phyloP scores from a whole-genome alignment of 2,888 invertebrate genomes.

The Drosophila mercatorum region DNA sequence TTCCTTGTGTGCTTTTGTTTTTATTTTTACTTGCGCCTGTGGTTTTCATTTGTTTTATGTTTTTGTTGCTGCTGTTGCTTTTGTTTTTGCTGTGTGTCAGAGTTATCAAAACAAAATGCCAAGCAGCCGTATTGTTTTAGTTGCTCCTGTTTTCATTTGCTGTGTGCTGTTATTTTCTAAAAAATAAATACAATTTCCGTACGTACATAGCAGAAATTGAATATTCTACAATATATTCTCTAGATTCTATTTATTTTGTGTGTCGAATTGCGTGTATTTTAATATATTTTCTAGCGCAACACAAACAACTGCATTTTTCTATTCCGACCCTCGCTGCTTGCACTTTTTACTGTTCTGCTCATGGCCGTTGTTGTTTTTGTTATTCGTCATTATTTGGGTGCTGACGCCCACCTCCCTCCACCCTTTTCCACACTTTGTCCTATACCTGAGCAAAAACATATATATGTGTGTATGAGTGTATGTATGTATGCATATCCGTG shows the following conservation, averaged over 20 bases:
- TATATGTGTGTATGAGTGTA: background rate
- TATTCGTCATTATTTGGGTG: conserved; percentile 62
- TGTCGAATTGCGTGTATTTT: conserved; percentile 9
- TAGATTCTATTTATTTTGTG: background rate
- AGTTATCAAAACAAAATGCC: conserved; percentile 77
- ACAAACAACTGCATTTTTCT: conserved; percentile 21
- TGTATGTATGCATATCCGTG: background rate
- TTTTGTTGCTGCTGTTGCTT: conserved; percentile 27
- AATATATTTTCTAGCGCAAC: conserved; percentile 10
- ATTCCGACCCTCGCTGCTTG: conserved; percentile 23
- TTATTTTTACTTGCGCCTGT: conserved; percentile 50
- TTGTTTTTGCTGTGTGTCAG: conserved; percentile 69
- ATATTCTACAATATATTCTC: conserved; percentile 30
- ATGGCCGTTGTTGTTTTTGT: conserved; percentile 35
- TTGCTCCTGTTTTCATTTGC: conserved; percentile 55
- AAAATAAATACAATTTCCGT: conserved; percentile 65
- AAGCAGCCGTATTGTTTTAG: conserved; percentile 46
- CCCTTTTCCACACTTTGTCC: conserved; percentile 4
- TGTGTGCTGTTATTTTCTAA: conserved; percentile 56
- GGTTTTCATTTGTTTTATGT: conserved; percentile 60
- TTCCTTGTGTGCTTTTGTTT: conserved; percentile 48
- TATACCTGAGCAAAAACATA: conserved; percentile 12
- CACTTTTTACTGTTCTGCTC: conserved; percentile 41
- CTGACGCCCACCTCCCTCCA: conserved; percentile 44
- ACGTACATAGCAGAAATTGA: conserved; percentile 7